phyloP scores from a whole-genome alignment of 2,797 vertebrate species.

The Columba guinea region DNA sequence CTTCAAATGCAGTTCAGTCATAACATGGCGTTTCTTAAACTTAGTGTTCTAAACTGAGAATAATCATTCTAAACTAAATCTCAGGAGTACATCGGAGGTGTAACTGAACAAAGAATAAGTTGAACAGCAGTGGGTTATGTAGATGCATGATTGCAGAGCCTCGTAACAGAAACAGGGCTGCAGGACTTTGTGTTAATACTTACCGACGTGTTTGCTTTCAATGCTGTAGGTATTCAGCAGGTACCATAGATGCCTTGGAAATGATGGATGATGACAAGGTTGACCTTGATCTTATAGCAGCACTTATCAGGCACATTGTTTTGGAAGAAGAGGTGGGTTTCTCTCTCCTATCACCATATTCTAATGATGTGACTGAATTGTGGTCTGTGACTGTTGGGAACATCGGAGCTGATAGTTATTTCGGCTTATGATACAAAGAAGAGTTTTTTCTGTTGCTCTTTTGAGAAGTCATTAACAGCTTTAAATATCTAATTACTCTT shows the following conservation, averaged over 20 bases:
- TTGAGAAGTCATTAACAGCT: background rate
- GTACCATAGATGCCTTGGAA: constrained; percentile 85
- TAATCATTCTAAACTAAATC: background rate
- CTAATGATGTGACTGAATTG: background rate
- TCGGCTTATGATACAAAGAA: background rate
- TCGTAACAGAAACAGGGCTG: background rate
- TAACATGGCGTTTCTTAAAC: background rate
- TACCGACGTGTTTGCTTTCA: background rate
- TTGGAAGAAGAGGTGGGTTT: constrained; percentile 84
- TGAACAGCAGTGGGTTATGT: background rate
- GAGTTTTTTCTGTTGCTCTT: background rate
- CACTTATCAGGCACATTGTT: constrained; percentile 90
- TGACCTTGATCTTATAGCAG: constrained; percentile 89
- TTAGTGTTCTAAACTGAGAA: accelerated
- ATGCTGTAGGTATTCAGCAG: constrained; percentile 86
- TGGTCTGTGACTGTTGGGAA: background rate
- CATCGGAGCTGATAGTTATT: background rate
- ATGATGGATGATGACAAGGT: constrained; percentile 94
- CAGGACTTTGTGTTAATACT: background rate
- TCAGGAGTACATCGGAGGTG: background rate
- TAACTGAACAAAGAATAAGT: background rate
- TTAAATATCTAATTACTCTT: background rate
- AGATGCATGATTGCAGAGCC: background rate
- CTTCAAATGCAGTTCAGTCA: background rate
- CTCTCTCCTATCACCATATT: background rate